These are phyloP conservation scores for Tyria jacobaeae DNA, from an alignment of 2,888 invertebrate genomes.

Conservation along the genomic window DNA sequence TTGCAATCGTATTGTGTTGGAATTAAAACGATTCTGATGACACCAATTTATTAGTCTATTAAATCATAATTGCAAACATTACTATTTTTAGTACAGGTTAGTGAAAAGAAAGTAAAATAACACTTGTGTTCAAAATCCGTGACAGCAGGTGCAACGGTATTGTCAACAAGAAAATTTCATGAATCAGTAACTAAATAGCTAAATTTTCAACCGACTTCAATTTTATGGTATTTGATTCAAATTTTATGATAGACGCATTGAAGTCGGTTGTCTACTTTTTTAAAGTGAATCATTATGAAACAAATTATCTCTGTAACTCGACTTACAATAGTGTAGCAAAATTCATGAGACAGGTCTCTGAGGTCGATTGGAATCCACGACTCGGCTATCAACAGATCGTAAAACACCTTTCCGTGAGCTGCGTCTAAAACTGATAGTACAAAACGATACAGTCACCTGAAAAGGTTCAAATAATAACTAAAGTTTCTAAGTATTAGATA, in stretches of 20 bases:
- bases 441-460: neutral
- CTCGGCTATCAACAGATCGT: slow-evolving; percentile 9
- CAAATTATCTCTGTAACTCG: slow-evolving; percentile 1
- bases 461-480: slow-evolving; percentile 1
- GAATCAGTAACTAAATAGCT: neutral
- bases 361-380: slow-evolving; percentile 8
- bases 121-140: neutral
- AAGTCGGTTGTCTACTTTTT: too few relatives aligned
- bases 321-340: slow-evolving; percentile 5
- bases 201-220: too few relatives aligned
- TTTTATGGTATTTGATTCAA: too few relatives aligned
- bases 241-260: too few relatives aligned
- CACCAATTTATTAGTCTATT: too few relatives aligned
- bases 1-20: neutral
- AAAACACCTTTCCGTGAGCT: neutral
- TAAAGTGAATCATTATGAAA: too few relatives aligned
- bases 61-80: neutral
- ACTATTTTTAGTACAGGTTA: neutral
- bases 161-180: neutral
- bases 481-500: neutral
- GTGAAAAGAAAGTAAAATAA: slow-evolving; percentile 3
- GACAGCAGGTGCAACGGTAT: slow-evolving; percentile 2
- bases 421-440: slow-evolving; percentile 9
- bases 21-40: neutral
- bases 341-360: slow-evolving; percentile 13